phyloP scores from a whole-genome alignment of 2,113 vertebrate genomes.

The Poicephalus gulielmi region DNA sequence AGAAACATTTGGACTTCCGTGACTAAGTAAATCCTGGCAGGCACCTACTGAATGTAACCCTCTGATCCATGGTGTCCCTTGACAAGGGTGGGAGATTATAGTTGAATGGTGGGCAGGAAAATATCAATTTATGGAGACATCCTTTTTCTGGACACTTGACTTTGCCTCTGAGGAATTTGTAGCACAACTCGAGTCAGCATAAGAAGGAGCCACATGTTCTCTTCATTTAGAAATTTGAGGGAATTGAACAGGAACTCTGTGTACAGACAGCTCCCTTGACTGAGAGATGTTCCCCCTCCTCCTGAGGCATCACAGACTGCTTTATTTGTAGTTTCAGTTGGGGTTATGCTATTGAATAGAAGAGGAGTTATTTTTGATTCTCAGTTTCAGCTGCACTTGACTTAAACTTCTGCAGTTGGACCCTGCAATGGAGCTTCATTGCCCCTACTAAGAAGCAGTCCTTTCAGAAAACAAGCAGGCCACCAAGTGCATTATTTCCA shows the following conservation, averaged over 20 bases:
- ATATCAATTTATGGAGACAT: background rate
- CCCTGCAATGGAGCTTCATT: background rate
- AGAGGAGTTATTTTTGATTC: background rate
- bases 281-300: background rate
- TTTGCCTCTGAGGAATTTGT: background rate
- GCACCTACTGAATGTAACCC: background rate
- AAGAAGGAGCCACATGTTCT: background rate
- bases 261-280: background rate
- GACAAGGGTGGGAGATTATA: background rate
- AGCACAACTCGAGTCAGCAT: background rate
- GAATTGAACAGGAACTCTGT: background rate
- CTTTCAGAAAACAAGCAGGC: background rate
- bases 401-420: background rate
- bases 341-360: background rate
- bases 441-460: background rate
- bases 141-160: background rate
- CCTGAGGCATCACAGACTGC: background rate
- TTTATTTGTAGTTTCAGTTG: background rate
- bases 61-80: background rate
- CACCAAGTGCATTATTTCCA: background rate
- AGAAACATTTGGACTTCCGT: background rate
- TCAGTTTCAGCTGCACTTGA: background rate
- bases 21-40: background rate
- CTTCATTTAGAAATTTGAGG: background rate
- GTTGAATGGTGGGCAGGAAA: background rate